Base-by-base conservation (phyloP, 2,797 vertebrate species). In the Nannoperca australis region DNA sequence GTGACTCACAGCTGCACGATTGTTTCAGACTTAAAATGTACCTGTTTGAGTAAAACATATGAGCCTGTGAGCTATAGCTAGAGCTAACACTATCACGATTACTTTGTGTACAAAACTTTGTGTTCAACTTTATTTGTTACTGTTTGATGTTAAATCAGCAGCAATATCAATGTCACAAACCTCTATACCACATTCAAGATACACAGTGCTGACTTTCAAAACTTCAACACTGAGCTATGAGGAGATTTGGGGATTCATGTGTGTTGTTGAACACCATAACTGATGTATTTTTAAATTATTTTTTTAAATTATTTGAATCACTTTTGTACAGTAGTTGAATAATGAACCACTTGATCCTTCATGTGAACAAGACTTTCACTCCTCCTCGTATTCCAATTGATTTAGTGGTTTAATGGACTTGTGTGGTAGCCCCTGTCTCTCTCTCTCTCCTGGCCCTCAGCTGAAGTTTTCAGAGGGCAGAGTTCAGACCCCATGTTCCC, bases 391-490 rank as follows among this genome's bases (percentile, higher is more conserved):
- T 79, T 62, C 38, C 6, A 3, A 89, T 93, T 90, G 89, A 91
- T 90, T 82, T 32, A 24, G 44, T 30, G 49, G 56, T 85, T 90
- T 91, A 93, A 92, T 91, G 74, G 84, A 89, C 86, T 90, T 22
- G 60, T 76, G 73, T 53, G 34, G 38, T 71, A 3, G 60, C 70
- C 78, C 70, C 78, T 34, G 76, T 86, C 80, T 83, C 80, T 77
- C 91, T 85, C 81, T 82, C 69, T 85, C 88, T 83, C 81, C 73
- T 76, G 64, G 58, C 24, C 72, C 89, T 89, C 80, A 67, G 83
- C 85, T 89, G 85, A 91, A 92, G 94, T 94, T 94, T 92, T 93
- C 80, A 72, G 69, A 89, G 94, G 92, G 76, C 92, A 94, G 81
- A 91, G 92, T 93, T 94, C 93, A 82, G 85, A 87, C 75, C 84